Evolutionary conservation across 2,113 vertebrate species (phyloP).

Genomic region (Guaruba guarouba): DNA sequence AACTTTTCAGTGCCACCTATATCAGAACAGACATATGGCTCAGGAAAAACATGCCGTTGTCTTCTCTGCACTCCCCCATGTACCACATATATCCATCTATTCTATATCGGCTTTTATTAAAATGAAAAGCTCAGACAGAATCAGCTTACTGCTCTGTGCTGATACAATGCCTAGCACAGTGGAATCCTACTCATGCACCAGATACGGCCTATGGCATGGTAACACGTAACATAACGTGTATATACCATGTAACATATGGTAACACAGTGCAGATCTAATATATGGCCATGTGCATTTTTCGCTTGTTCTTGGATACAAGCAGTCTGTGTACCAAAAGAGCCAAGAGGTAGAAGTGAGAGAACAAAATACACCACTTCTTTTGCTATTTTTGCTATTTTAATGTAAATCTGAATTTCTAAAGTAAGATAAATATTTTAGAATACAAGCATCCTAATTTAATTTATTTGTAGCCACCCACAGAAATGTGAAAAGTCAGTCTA

Average conservation of each 20-base stretch:
- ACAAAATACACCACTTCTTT: neutral
- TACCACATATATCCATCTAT: neutral
- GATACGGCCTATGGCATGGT: neutral
- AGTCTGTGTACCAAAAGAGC: neutral
- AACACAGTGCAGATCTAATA: neutral
- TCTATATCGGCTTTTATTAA: neutral
- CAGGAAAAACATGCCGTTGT: neutral
- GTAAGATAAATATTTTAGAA: neutral
- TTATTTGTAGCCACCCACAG: neutral
- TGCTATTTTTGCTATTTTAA: neutral
- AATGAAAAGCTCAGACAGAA: neutral
- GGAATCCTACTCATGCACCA: neutral
- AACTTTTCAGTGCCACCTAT: neutral
- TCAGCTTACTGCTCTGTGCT: neutral
- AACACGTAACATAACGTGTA: neutral
- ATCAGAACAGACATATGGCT: neutral
- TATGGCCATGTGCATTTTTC: rapidly evolving
- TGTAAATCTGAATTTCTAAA: neutral
- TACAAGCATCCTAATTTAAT: neutral
- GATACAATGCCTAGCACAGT: neutral
- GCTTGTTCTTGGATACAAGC: neutral
- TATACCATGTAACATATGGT: neutral
- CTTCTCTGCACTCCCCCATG: neutral
- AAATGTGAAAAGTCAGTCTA: neutral
- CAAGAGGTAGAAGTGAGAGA: neutral